Evolutionary conservation across 2,888 invertebrate species (phyloP).

Genomic region (Acrobasis consociella): DNA sequence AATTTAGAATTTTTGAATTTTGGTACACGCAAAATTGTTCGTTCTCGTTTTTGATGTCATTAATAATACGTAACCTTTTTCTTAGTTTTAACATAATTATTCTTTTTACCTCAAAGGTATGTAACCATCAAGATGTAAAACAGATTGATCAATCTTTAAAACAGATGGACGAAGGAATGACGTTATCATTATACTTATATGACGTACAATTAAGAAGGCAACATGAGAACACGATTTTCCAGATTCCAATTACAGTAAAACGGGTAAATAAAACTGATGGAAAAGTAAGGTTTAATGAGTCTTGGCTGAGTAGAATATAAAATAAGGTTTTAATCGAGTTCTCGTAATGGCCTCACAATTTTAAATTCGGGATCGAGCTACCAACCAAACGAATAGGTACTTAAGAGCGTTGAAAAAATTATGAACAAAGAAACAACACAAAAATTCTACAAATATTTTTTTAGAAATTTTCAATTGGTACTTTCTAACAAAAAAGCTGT

Average conservation of each 20-base stretch:
- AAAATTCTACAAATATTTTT: not conserved
- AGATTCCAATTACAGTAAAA: constrained; percentile 13
- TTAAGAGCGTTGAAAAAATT: not conserved
- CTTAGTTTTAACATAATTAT: too few species aligned
- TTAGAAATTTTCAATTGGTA: not conserved
- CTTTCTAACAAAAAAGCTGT: not conserved
- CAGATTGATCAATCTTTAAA: too few species aligned
- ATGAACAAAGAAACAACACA: not conserved
- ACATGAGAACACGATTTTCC: not conserved
- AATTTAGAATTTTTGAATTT: too few species aligned
- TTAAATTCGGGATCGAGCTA: not conserved
- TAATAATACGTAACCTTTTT: too few species aligned
- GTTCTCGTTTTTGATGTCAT: too few species aligned
- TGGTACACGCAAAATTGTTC: too few species aligned
- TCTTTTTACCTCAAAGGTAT: too few species aligned
- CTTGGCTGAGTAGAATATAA: constrained; percentile 12
- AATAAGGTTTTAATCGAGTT: constrained; percentile 15
- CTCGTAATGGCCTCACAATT: not conserved
- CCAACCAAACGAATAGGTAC: not conserved
- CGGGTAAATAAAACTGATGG: constrained; percentile 3
- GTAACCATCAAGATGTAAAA: too few species aligned
- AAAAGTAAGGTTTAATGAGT: constrained; percentile 14
- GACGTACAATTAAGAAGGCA: too few species aligned
- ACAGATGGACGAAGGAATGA: too few species aligned
- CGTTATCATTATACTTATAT: too few species aligned